Conservation (phyloP, 2,113 vertebrate genomes). For the Larimichthys polyactis region DNA sequence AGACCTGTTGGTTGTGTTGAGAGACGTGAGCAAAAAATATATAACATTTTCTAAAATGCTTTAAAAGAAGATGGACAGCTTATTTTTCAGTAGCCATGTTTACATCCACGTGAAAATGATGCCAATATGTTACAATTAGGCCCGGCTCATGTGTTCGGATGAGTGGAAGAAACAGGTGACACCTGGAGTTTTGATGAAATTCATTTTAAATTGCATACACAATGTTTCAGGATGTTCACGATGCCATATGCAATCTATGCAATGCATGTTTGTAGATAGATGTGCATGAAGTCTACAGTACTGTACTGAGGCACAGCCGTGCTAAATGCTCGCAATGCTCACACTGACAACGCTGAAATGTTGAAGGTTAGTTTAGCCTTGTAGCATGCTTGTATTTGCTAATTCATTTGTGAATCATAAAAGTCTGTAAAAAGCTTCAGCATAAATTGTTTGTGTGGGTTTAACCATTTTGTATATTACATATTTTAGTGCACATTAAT, state of each 20-base stretch:
- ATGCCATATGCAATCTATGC: neutral
- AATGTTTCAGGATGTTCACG: neutral
- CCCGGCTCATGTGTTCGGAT: neutral
- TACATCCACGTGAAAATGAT: neutral
- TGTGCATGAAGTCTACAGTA: neutral
- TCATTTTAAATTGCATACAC: neutral
- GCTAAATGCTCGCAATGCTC: neutral
- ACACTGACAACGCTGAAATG: neutral
- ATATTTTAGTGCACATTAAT: too few relatives aligned
- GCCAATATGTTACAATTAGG: neutral
- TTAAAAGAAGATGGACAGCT: neutral
- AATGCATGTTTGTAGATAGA: neutral
- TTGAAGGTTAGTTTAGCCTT: neutral
- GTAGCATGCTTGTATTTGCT: neutral
- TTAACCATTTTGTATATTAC: too few relatives aligned
- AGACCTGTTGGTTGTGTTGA: slow-evolving; percentile 55
- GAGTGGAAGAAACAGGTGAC: neutral
- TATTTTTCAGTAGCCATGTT: neutral
- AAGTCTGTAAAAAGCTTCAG: too few relatives aligned
- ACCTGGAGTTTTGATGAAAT: neutral
- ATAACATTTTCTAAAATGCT: neutral
- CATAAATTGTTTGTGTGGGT: too few relatives aligned
- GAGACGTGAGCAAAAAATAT: neutral
- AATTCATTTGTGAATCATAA: too few relatives aligned
- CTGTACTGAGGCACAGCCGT: neutral